Evolutionary conservation across 2,113 vertebrate genomes (phyloP).

Genomic region (Anas platyrhynchos): DNA sequence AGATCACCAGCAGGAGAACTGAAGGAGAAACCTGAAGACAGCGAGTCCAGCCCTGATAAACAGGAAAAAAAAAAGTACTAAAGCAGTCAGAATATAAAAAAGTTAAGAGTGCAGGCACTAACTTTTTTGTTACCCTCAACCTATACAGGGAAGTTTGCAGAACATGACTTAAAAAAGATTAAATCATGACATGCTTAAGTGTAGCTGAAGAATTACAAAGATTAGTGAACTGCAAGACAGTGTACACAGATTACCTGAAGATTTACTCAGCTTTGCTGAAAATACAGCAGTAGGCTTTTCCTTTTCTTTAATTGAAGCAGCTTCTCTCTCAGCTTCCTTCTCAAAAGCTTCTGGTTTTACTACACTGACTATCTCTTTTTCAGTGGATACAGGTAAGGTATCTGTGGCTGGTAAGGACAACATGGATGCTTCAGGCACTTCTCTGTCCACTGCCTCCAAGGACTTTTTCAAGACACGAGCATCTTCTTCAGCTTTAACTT

Average conservation of each 20-base stretch:
- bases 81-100: neutral
- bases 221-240: conserved; percentile 63
- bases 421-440: conserved; percentile 61
- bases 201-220: conserved; percentile 60
- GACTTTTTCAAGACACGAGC: conserved; percentile 48
- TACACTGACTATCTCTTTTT: conserved; percentile 69
- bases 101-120: neutral
- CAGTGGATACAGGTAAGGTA: conserved; percentile 58
- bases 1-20: neutral
- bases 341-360: conserved; percentile 67
- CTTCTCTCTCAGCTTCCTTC: conserved; percentile 71
- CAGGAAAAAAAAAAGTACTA: neutral
- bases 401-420: conserved; percentile 38
- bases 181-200: conserved; percentile 46
- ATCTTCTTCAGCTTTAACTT: conserved; percentile 63
- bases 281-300: conserved; percentile 75
- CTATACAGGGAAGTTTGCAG: neutral
- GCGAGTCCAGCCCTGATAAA: conserved; percentile 8
- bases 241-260: conserved; percentile 80
- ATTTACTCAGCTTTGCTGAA: conserved; percentile 81
- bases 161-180: neutral
- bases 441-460: conserved; percentile 67
- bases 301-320: conserved; percentile 72
- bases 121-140: neutral
- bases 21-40: conserved; percentile 17